Evolutionary conservation across 2,797 vertebrate genomes (phyloP), one percentile per base, ranked within the genome.

Genomic region (Tolypeutes matacus): DNA sequence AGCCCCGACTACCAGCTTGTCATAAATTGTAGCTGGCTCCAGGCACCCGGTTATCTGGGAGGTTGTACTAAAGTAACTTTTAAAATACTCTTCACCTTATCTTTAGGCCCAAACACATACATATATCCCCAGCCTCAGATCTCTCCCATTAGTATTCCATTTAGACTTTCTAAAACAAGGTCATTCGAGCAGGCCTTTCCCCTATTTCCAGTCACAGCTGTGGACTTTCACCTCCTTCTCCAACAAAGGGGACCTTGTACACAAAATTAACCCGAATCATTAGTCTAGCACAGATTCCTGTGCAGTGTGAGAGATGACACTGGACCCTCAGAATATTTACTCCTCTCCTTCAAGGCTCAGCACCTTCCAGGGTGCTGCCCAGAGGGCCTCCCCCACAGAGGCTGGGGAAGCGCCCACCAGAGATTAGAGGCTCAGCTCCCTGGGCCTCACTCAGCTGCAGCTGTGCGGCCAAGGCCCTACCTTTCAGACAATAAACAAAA

Each of bases 81-180:
- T 95, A 95, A 97, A 97, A 97, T 96, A 88, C 91, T 93, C 93
- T 95, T 87, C 89, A 85, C 86, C 80, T 95, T 97, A 97, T 97
- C 96, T 95, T 70, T 2, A 94, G 91, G 91, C 88, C 89, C 92
- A 90, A 67, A 93, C 58, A 94, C 94, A 95, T 75, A 95, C 85
- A 93, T n/a, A 80, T 91, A 96, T 96, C 95, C 87, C 69, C 56
- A 0, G 9, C 36, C 93, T 97, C n/a, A 94, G 87, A 96, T 95
- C 97, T 96, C 62, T 3, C 89, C 94, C 96, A 97, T 95, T 94
- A 96, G 95, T 78, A 85, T 78, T 96, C 91, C 95, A 96, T 93
- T 84, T 89, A 95, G 93, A 95, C 84, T 95, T 94, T 96, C 96
- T 82, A 82, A 97, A 97, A 90, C 80, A 86, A 95, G 95, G 91